These are phyloP conservation scores for Prunella fulvescens DNA, from an alignment of 2,113 vertebrate genomes.

Conservation along the genomic window DNA sequence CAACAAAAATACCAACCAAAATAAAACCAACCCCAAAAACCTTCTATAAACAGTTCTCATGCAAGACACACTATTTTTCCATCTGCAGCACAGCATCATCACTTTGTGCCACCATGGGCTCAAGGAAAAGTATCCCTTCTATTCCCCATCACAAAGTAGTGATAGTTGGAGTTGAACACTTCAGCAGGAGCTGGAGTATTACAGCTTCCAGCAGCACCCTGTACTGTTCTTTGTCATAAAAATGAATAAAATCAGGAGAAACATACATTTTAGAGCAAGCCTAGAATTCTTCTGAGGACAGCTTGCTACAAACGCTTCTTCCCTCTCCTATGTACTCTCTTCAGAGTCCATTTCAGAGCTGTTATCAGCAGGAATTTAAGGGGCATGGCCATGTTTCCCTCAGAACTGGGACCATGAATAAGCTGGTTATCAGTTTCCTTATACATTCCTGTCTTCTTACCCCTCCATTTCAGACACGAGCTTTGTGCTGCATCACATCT, in stretches of 20 bases:
- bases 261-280: background rate
- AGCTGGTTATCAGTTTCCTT: background rate
- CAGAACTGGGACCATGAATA: background rate
- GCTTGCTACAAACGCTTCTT: background rate
- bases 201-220: background rate
- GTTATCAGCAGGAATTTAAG: background rate
- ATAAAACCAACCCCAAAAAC: rapidly evolving
- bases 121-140: background rate
- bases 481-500: background rate
- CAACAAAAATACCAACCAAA: background rate
- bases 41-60: background rate
- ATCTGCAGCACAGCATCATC: background rate
- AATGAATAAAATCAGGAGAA: background rate
- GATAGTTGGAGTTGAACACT: background rate
- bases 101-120: background rate
- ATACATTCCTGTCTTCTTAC: background rate
- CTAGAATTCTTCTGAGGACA: background rate
- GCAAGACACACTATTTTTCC: background rate
- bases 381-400: background rate
- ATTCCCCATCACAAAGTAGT: background rate
- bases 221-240: background rate
- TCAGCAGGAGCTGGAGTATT: background rate
- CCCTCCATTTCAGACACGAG: background rate
- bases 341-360: background rate
- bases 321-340: rapidly evolving